A percentile compares a stretch with the other conserved stretches of the same genome.
phyloP scores from a whole-genome alignment of 2,113 vertebrate genomes.

The Phainopepla nitens region DNA sequence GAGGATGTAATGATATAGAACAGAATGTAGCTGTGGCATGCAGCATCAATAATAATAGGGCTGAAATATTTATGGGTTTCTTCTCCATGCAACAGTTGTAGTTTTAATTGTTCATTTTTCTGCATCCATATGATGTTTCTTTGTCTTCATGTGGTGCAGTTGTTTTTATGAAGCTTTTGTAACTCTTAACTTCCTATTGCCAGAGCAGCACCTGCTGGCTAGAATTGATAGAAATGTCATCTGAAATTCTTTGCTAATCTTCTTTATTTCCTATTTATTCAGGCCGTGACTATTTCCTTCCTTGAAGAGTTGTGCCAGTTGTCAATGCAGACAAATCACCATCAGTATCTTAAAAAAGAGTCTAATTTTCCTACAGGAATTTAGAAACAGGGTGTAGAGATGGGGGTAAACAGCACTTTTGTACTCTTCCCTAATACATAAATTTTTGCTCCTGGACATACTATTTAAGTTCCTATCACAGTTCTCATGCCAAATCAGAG shows the following conservation, averaged over 20 bases:
- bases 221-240: neutral
- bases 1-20: neutral
- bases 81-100: neutral
- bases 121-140: neutral
- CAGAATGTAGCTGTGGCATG: neutral
- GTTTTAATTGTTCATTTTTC: neutral
- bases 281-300: neutral
- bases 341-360: neutral
- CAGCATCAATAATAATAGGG: neutral
- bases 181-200: neutral
- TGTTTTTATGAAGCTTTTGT: neutral
- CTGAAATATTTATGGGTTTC: neutral
- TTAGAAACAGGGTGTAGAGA: neutral
- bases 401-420: neutral
- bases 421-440: neutral
- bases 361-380: neutral
- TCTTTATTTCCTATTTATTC: neutral
- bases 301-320: neutral
- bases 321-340: neutral
- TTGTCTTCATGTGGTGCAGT: neutral
- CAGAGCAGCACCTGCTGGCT: slow-evolving; percentile 63
- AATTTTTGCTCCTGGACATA: neutral
- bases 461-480: neutral
- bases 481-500: neutral
- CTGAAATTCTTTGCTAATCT: neutral